These are phyloP conservation scores for Mus minutoides DNA, from an alignment of 2,797 vertebrate genomes.

Conservation along the genomic window DNA sequence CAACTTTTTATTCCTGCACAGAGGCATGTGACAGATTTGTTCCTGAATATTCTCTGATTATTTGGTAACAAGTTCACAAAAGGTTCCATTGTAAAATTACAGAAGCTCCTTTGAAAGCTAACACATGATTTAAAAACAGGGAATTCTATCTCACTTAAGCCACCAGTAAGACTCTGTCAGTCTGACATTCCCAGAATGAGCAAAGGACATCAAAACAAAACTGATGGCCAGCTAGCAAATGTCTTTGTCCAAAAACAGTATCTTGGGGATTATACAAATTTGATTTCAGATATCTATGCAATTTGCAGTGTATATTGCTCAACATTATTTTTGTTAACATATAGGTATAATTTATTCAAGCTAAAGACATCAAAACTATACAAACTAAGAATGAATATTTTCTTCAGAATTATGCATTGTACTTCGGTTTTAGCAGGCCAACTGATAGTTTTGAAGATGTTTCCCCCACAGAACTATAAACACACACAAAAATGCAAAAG, in stretches of 20 bases:
- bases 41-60: slow-evolving; percentile 85
- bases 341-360: slow-evolving; percentile 57
- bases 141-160: slow-evolving; percentile 69
- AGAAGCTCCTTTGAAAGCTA: slow-evolving; percentile 57
- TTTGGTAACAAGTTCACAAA: slow-evolving; percentile 78
- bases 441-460: slow-evolving; percentile 37
- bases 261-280: not conserved
- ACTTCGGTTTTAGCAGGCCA: slow-evolving; percentile 49
- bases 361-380: slow-evolving; percentile 54
- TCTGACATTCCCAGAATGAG: slow-evolving; percentile 46
- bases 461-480: slow-evolving; percentile 47
- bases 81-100: slow-evolving; percentile 73
- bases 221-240: slow-evolving; percentile 59
- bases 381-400: slow-evolving; percentile 59
- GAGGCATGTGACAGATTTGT: slow-evolving; percentile 88
- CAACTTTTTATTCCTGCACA: slow-evolving; percentile 89
- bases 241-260: not conserved
- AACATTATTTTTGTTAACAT: slow-evolving; percentile 43
- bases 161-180: slow-evolving; percentile 49
- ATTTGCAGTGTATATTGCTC: slow-evolving; percentile 43
- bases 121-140: slow-evolving; percentile 64
- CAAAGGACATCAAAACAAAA: slow-evolving; percentile 56
- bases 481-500: slow-evolving; percentile 29
- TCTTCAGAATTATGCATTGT: slow-evolving; percentile 46
- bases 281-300: slow-evolving; percentile 45